A percentile compares a stretch with the other conserved stretches of the same genome.
These are phyloP conservation scores for Alloplasta piceator DNA, from an alignment of 2,888 invertebrate genomes.

Conservation along the genomic window DNA sequence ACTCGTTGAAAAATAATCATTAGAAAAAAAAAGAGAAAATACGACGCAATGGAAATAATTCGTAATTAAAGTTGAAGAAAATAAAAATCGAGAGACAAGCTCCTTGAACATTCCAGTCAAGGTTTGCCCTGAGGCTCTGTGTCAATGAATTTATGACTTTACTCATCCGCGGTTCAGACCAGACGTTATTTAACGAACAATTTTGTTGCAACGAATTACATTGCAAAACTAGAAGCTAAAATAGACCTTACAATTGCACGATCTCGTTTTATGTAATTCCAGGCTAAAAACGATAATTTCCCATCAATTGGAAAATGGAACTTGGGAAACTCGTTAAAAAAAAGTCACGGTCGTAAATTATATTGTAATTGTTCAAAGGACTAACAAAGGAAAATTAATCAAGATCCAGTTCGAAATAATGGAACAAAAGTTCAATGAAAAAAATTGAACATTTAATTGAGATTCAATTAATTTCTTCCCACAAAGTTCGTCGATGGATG, in stretches of 20 bases:
- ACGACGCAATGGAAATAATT: neutral
- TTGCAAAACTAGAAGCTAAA: too few relatives aligned
- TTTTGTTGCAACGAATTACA: neutral
- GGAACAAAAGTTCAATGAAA: too few relatives aligned
- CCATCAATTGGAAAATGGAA: too few relatives aligned
- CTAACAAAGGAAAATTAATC: slow-evolving; percentile 1
- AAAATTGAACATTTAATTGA: too few relatives aligned
- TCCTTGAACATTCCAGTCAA: slow-evolving; percentile 62
- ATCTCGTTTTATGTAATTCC: too few relatives aligned
- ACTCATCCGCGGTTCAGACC: neutral
- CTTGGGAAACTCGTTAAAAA: too few relatives aligned
- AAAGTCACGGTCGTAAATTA: slow-evolving; percentile 21
- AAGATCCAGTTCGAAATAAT: neutral
- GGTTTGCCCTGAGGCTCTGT: slow-evolving; percentile 60
- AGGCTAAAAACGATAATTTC: too few relatives aligned
- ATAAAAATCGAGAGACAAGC: slow-evolving; percentile 43
- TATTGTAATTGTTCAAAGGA: slow-evolving; percentile 43
- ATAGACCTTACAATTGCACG: too few relatives aligned
- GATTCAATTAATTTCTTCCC: slow-evolving; percentile 26
- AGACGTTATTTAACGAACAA: slow-evolving; percentile 25
- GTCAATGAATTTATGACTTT: slow-evolving; percentile 41
- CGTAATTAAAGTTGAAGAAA: neutral
- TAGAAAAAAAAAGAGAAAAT: slow-evolving; percentile 2
- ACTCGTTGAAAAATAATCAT: neutral
- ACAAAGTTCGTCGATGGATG: slow-evolving; percentile 27